Conservation (phyloP, 2,113 vertebrate genomes). For the Urocolius indicus region DNA sequence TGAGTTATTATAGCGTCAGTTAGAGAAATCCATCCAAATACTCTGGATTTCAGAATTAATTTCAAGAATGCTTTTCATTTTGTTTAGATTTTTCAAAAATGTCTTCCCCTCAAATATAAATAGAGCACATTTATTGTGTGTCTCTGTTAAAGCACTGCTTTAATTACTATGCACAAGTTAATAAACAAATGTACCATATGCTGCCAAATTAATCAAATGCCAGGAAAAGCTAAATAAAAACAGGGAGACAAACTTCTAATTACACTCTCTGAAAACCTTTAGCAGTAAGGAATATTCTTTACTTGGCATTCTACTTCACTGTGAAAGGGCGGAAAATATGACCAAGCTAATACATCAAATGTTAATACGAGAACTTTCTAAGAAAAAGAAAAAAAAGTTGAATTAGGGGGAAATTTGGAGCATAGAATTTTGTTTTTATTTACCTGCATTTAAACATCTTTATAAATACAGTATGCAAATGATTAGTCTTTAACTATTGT, state of each 20-base stretch:
- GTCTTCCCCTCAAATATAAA: not conserved
- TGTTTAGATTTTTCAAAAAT: not conserved
- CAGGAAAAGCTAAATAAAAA: slow-evolving; percentile 65
- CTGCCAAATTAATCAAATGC: slow-evolving; percentile 68
- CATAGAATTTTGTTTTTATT: not conserved
- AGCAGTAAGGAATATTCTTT: slow-evolving; percentile 56
- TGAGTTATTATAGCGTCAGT: not conserved
- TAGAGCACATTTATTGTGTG: slow-evolving; percentile 17
- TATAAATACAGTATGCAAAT: not conserved
- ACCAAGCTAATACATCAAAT: slow-evolving; percentile 1
- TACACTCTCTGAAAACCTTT: slow-evolving; percentile 52
- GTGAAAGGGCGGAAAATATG: slow-evolving; percentile 29
- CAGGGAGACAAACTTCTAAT: slow-evolving; percentile 62
- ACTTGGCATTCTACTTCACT: slow-evolving; percentile 32
- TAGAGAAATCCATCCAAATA: not conserved
- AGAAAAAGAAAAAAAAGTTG: not conserved
- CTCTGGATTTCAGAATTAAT: not conserved
- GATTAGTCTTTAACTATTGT: not conserved
- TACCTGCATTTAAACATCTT: not conserved
- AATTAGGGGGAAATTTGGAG: not conserved
- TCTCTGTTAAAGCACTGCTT: slow-evolving; percentile 47
- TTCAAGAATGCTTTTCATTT: not conserved
- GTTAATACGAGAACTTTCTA: not conserved
- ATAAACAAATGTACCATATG: slow-evolving; percentile 63
- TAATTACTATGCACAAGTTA: slow-evolving; percentile 57